A percentile compares a stretch with the other conserved stretches of the same genome.
These are phyloP conservation scores for Drosophila phalerata DNA, from an alignment of 2,888 invertebrate species.

Conservation along the genomic window DNA sequence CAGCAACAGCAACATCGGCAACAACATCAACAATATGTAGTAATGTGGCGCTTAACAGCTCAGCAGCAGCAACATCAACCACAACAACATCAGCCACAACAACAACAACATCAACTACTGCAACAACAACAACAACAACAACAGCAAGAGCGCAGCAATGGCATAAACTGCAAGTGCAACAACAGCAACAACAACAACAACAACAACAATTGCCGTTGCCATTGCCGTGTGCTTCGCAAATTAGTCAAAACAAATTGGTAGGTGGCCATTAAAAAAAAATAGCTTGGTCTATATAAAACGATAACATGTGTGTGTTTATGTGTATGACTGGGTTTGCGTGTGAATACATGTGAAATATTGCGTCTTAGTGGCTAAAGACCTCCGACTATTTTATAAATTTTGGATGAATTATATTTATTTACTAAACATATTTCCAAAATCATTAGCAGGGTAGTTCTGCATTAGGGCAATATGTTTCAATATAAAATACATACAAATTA, in stretches of 20 bases:
- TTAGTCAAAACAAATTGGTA: constrained; percentile 77
- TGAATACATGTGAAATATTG: not conserved
- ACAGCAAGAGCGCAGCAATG: constrained; percentile 44
- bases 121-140: constrained; percentile 48
- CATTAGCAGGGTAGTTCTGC: too few species aligned
- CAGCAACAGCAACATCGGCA: constrained; percentile 25
- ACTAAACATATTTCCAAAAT: too few species aligned
- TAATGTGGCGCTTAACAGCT: constrained; percentile 52
- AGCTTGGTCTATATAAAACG: constrained; percentile 36
- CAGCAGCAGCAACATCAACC: constrained; percentile 47
- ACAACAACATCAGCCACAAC: constrained; percentile 27
- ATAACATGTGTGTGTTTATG: constrained; percentile 7
- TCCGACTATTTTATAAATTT: too few species aligned
- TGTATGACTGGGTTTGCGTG: not conserved
- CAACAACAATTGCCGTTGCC: constrained; percentile 53
- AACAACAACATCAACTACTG: constrained; percentile 32
- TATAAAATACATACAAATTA: too few species aligned
- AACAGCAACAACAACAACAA: constrained; percentile 56
- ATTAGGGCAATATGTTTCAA: too few species aligned
- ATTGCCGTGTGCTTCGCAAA: constrained; percentile 64
- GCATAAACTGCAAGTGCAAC: constrained; percentile 47
- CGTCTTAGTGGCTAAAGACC: too few species aligned
- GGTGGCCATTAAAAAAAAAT: constrained; percentile 56
- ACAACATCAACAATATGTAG: constrained; percentile 46
- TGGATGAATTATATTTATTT: too few species aligned